A percentile compares a stretch with the other conserved stretches of the same genome.
Evolutionary conservation across 2,797 vertebrate species (phyloP).

Genomic region (Arnoldichthys spilopterus): DNA sequence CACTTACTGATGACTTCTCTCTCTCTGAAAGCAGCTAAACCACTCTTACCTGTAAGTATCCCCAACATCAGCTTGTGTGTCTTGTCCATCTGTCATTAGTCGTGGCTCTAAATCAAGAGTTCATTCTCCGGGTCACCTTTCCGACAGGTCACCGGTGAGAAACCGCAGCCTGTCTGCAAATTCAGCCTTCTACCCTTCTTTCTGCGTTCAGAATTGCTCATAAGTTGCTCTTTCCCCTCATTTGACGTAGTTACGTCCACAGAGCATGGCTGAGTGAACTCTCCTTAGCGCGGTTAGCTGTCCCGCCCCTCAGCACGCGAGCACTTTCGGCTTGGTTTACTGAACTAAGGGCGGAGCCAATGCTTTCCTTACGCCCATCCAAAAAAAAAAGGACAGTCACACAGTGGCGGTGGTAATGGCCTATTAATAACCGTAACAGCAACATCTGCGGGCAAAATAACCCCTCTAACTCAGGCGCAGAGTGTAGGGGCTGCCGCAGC

Average conservation of each 20-base stretch:
- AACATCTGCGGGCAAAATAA: background rate
- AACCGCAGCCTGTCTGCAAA: background rate
- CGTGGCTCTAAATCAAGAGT: slow-evolving; percentile 35
- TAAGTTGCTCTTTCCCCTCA: background rate
- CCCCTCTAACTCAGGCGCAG: background rate
- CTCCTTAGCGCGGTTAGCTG: background rate
- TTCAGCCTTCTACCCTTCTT: background rate
- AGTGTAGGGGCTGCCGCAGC: background rate
- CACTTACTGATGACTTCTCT: background rate
- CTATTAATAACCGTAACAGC: slow-evolving; percentile 30
- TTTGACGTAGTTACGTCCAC: background rate
- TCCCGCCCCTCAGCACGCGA: background rate
- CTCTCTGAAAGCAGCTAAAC: background rate
- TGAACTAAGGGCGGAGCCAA: slow-evolving; percentile 11
- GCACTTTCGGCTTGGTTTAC: slow-evolving; percentile 10
- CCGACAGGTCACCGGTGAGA: background rate
- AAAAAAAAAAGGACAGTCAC: background rate
- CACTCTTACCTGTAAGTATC: slow-evolving; percentile 56
- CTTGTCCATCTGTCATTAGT: slow-evolving; percentile 51
- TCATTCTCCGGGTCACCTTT: slow-evolving; percentile 24
- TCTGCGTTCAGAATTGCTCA: background rate
- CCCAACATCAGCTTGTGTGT: slow-evolving; percentile 36
- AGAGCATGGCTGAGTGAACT: background rate
- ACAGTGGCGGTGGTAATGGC: background rate
- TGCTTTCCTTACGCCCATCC: background rate